Conservation (phyloP, 2,113 vertebrate genomes). For the Ciconia stormi region DNA sequence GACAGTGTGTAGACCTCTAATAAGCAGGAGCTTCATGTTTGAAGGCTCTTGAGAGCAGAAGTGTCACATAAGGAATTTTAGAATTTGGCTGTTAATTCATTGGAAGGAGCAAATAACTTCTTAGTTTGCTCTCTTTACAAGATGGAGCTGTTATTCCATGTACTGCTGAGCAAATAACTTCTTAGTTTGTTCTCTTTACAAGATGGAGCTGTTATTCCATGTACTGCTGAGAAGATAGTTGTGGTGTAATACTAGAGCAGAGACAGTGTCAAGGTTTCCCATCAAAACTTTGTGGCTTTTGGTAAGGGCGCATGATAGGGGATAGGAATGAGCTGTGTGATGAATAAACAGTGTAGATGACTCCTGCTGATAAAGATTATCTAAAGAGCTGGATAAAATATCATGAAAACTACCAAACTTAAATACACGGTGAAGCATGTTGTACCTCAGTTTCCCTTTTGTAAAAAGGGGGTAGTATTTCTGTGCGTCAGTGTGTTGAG, state of each 20-base stretch:
- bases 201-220: not conserved
- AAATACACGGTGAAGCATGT: accelerated
- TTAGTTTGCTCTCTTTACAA: not conserved
- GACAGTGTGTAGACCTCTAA: not conserved
- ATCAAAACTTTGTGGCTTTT: not conserved
- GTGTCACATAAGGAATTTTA: not conserved
- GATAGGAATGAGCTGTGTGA: not conserved
- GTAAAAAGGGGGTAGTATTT: not conserved
- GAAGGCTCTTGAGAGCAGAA: not conserved
- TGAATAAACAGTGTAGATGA: not conserved
- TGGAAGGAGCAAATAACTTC: not conserved
- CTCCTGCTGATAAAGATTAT: not conserved
- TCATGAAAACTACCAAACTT: not conserved
- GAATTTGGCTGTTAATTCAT: not conserved
- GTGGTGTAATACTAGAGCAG: not conserved
- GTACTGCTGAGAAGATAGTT: not conserved
- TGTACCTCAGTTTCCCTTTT: not conserved
- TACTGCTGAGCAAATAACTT: not conserved
- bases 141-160: not conserved
- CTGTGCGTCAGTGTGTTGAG: not conserved
- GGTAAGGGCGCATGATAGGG: not conserved
- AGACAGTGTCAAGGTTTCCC: not conserved
- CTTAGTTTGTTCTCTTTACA: not conserved
- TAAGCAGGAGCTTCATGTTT: not conserved
- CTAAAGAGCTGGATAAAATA: not conserved